A percentile compares a stretch with the other conserved stretches of the same genome.
These are phyloP conservation scores for Cygnus buccinator DNA, from an alignment of 2,113 vertebrate species.

Conservation along the genomic window DNA sequence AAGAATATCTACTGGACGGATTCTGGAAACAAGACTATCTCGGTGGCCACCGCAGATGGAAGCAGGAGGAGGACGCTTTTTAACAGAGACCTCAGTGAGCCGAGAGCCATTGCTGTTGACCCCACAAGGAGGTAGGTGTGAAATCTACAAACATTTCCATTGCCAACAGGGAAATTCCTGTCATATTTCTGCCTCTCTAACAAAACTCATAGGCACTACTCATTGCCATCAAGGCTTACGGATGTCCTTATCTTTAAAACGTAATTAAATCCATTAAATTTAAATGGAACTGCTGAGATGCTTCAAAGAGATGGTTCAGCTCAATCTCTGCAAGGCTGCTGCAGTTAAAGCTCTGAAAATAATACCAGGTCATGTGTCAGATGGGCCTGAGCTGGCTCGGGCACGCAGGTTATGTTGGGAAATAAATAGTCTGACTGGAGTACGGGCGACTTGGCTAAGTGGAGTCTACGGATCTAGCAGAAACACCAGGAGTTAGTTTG, in stretches of 20 bases:
- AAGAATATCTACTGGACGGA: constrained; percentile 99
- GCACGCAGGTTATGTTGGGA: background rate
- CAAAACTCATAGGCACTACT: background rate
- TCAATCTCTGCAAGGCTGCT: background rate
- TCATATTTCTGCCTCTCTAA: background rate
- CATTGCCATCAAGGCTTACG: background rate
- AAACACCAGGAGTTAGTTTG: background rate
- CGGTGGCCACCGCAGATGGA: constrained; percentile 91
- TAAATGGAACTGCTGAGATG: background rate
- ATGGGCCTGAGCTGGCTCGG: background rate
- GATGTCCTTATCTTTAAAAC: background rate
- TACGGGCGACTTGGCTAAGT: background rate
- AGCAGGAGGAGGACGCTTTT: constrained; percentile 90
- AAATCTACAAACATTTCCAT: background rate
- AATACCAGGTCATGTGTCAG: background rate
- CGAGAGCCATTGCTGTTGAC: constrained; percentile 93
- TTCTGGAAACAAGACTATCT: constrained; percentile 95
- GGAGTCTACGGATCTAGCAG: background rate
- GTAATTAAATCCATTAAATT: background rate
- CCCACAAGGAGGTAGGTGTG: constrained; percentile 89
- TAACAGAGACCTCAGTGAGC: constrained; percentile 88
- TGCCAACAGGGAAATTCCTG: rapidly evolving
- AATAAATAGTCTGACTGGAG: background rate
- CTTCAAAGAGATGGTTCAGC: background rate
- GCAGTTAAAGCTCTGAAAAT: background rate